Evolutionary conservation across 1,140 invertebrate genomes (phyloP).

Genomic region (Aphis craccivora): DNA sequence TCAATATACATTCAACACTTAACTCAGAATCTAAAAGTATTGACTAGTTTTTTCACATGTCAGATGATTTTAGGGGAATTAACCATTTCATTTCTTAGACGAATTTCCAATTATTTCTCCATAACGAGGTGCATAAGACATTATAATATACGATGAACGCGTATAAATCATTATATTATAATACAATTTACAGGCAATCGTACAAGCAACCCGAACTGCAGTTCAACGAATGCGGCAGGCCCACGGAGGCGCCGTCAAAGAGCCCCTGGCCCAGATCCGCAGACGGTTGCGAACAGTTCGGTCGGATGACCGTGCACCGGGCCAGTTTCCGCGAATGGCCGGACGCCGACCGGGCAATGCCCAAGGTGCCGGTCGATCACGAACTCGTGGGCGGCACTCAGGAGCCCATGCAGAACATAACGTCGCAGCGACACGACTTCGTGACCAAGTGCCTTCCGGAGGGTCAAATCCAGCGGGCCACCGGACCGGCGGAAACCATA

Average conservation of each 20-base stretch:
- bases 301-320: background rate
- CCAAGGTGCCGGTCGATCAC: background rate
- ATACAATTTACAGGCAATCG: background rate
- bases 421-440: constrained; percentile 35
- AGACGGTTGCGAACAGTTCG: background rate
- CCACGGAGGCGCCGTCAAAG: background rate
- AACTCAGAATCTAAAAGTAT: no score
- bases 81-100: no score
- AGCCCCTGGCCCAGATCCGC: background rate
- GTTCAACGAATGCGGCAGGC: background rate
- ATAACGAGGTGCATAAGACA: no score
- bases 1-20: no score
- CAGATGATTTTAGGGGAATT: no score
- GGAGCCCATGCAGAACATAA: background rate
- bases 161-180: background rate
- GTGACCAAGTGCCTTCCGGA: background rate
- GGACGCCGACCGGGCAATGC: background rate
- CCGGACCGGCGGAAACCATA: background rate
- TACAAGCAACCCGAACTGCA: background rate
- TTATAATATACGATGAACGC: no score
- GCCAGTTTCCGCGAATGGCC: background rate
- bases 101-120: no score
- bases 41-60: no score
- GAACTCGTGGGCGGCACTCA: background rate
- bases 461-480: no score